Evolutionary conservation across 2,888 invertebrate species (phyloP), one percentile per base, ranked within the genome.

Genomic region (Lithophane ornitopus): DNA sequence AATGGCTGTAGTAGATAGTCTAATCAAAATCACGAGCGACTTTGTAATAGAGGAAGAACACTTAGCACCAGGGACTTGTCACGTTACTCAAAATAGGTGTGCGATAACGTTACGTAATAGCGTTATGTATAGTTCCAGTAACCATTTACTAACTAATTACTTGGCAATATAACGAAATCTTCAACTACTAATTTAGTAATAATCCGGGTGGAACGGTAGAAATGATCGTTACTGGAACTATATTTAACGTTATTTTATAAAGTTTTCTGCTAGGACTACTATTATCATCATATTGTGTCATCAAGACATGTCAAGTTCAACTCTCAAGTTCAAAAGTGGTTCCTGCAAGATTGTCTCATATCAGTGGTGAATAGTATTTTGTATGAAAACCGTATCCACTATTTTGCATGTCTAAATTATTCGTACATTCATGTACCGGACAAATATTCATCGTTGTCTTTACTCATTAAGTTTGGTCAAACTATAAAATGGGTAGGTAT

Each of bases 361-460:
- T 3, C 8, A 28, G 14, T 28, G 49, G 66, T 46, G 19, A 3
- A 14, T 65, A 19, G 34, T 49, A 22, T 12, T 22, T 22, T 4
- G 28, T 46, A 9, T 34, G 28, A 28, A 22, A 28, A 52, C 52
- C 34, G 11, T n/a, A 54, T 67, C 54, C n/a, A 39, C 11, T 56
- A 67, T 67, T 54, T 44, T 39, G 46, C 54, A 65, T 52, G 54
- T 59, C 14, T 11, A 14, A 58, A 52, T 11, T 12, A 62, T 79
- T 78, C 4, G 49, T 44, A 79, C 54, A 73, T 79, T 26, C 9
- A 73, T 79, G 78, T 72, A 26, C 54, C 28, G 16, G 49, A 62
- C 6, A 3, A 28, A 41, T 44, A 62, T n/a, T 41, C 41, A 67
- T 54, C n/a, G 16, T 16, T 34, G 14, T n/a, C n/a, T 34, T 22